Conservation (phyloP, 2,888 invertebrate species). For the Dysmachus trigonus region DNA sequence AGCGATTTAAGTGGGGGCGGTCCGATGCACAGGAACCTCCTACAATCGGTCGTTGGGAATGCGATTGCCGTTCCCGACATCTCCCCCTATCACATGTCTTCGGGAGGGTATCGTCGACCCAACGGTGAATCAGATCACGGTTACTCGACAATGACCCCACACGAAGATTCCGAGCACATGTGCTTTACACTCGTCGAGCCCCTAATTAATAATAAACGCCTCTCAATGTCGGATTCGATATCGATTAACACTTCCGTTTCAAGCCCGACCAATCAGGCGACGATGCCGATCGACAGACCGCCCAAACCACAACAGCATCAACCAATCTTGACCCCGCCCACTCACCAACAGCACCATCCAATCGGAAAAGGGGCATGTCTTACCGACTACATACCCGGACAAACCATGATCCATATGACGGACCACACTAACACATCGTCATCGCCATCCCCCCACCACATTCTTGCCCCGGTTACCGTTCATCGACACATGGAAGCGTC, state of each 20-base stretch:
- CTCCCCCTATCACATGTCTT: conserved; percentile 87
- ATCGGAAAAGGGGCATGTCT: not conserved
- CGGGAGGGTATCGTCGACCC: conserved; percentile 75
- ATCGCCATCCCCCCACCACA: conserved; percentile 65
- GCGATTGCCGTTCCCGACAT: conserved; percentile 73
- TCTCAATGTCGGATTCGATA: conserved; percentile 70
- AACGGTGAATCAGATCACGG: conserved; percentile 84
- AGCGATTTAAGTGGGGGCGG: conserved; percentile 64
- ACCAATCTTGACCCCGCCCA: not conserved
- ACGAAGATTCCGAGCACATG: conserved; percentile 87
- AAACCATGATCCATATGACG: conserved; percentile 55
- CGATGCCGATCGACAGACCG: not conserved
- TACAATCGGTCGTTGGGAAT: conserved; percentile 67
- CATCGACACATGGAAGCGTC: conserved; percentile 88
- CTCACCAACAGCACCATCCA: not conserved
- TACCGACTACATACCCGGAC: not conserved
- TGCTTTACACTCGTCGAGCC: conserved; percentile 78
- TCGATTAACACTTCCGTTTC: conserved; percentile 68
- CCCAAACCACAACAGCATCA: too few species aligned
- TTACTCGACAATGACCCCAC: conserved; percentile 93
- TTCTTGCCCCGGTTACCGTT: conserved; percentile 89
- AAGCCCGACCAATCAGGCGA: conserved; percentile 59
- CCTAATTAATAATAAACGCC: conserved; percentile 66
- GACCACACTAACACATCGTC: conserved; percentile 46
- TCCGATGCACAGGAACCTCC: conserved; percentile 70